Conservation (phyloP, 2,888 invertebrate genomes). For the Hyposoter didymator region DNA sequence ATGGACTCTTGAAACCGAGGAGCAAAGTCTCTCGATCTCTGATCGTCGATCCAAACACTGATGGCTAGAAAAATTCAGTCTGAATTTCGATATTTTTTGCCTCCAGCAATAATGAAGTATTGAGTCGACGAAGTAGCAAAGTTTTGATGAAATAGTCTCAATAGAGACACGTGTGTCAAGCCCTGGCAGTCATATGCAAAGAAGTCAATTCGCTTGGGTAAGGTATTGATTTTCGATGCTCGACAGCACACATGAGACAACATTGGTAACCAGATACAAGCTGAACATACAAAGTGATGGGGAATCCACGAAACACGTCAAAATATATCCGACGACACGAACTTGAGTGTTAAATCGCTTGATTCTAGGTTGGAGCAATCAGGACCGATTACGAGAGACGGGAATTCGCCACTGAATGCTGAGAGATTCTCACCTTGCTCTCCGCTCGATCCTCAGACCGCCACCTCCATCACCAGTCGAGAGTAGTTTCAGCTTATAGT, state of each 20-base stretch:
- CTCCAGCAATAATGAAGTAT: neutral
- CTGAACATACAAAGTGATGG: conserved; percentile 16
- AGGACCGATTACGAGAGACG: conserved; percentile 45
- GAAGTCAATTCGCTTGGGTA: conserved; percentile 36
- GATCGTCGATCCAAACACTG: neutral
- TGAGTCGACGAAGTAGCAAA: neutral
- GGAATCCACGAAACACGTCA: conserved; percentile 24
- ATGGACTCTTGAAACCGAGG: conserved; percentile 5
- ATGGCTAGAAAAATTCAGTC: neutral
- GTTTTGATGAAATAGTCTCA: neutral
- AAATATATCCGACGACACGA: conserved; percentile 51
- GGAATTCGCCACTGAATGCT: conserved; percentile 58
- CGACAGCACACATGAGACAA: conserved; percentile 31
- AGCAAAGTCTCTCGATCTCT: conserved; percentile 15
- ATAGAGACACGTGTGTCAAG: neutral
- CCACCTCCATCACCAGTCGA: neutral
- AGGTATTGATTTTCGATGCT: conserved; percentile 62
- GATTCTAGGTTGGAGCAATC: conserved; percentile 38
- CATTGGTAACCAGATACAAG: conserved; percentile 31
- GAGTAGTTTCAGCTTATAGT: conserved; percentile 39
- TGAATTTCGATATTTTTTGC: neutral
- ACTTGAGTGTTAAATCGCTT: conserved; percentile 49
- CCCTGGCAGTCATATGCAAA: neutral
- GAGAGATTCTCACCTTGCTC: conserved; percentile 20
- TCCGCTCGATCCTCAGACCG: neutral